These are phyloP conservation scores for Bos taurus DNA, from an alignment of 2,113 vertebrate genomes.

Conservation along the genomic window DNA sequence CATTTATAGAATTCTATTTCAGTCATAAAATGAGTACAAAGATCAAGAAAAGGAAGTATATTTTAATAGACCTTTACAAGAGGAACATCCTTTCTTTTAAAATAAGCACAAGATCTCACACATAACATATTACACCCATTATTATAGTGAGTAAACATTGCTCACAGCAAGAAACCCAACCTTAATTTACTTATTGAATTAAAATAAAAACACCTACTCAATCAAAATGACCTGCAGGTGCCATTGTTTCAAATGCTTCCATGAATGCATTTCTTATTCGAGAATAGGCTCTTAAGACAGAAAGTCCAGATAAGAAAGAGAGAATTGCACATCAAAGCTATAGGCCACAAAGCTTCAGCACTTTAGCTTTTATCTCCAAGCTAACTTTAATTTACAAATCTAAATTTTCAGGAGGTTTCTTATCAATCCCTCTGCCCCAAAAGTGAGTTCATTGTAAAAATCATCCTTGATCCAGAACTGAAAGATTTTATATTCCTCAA, in stretches of 20 bases:
- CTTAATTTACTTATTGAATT: slow-evolving; percentile 42
- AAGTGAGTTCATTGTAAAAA: slow-evolving; percentile 2
- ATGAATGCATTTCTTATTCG: not conserved
- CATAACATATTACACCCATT: not conserved
- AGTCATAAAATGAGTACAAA: slow-evolving; percentile 9
- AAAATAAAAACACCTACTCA: slow-evolving; percentile 36
- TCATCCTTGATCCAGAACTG: not conserved
- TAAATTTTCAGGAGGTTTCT: not conserved
- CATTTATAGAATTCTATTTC: slow-evolving; percentile 37
- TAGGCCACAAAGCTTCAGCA: not conserved
- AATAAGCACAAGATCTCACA: not conserved
- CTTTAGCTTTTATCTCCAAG: not conserved
- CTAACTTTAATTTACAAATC: not conserved
- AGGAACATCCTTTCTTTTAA: not conserved
- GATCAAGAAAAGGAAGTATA: slow-evolving; percentile 11
- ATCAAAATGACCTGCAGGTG: not conserved
- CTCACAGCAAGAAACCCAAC: slow-evolving; percentile 5
- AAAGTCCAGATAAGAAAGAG: not conserved
- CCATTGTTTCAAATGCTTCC: not conserved
- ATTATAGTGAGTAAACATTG: slow-evolving; percentile 6
- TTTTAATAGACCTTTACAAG: not conserved
- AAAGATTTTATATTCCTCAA: slow-evolving; percentile 27
- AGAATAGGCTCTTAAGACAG: not conserved
- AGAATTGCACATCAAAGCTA: not conserved
- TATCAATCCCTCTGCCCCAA: not conserved